phyloP scores from a whole-genome alignment of 92 coral and sea anemone species.

The Epizoanthus scotinus region DNA sequence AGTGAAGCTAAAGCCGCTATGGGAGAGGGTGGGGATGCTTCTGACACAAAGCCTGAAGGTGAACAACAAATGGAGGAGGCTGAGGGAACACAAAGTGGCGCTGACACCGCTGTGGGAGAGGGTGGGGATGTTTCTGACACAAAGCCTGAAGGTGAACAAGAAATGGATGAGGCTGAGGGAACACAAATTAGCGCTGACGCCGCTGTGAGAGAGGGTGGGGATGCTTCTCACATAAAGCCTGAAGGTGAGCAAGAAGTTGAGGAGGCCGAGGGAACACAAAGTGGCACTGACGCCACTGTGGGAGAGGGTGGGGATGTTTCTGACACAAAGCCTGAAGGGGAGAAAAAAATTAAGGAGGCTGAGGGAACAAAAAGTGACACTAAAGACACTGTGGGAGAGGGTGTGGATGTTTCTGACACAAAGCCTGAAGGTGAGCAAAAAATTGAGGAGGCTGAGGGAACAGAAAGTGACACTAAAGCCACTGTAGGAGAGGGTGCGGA shows the following conservation, averaged over 20 bases:
- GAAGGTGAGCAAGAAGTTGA: conserved; percentile 17
- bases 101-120: neutral
- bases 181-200: neutral
- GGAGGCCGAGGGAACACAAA: conserved; percentile 11
- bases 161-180: conserved; percentile 6
- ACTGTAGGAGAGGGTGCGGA: neutral
- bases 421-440: conserved; percentile 11
- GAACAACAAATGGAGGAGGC: conserved; percentile 6
- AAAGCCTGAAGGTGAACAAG: conserved; percentile 13
- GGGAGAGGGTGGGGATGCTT: conserved; percentile 4
- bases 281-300: neutral
- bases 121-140: conserved; percentile 6
- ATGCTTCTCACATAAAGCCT: conserved; percentile 2
- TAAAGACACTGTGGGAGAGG: neutral
- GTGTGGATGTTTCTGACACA: neutral
- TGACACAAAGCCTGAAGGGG: conserved; percentile 10
- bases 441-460: conserved; percentile 14
- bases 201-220: neutral
- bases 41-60: conserved; percentile 22
- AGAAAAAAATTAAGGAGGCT: conserved; percentile 8
- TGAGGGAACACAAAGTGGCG: conserved; percentile 1
- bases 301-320: conserved; percentile 5
- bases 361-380: conserved; percentile 5
- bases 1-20: neutral
- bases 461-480: neutral